Base-by-base conservation (phyloP, 1,140 invertebrate species). In the Trialeurodes vaporariorum region DNA sequence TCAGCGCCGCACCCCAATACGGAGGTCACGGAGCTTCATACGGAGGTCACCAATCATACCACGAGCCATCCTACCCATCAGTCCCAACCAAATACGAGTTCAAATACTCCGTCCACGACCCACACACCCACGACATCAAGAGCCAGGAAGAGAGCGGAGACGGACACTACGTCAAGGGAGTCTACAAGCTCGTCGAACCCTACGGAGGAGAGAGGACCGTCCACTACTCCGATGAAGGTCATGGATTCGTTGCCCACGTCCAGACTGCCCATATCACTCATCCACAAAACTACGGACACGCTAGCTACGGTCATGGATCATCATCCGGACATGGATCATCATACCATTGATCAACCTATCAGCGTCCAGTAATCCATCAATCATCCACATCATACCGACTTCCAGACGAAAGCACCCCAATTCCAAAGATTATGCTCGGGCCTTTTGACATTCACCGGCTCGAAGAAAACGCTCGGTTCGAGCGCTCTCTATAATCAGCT, bases 131-230 rank as follows among this genome's bases (percentile, higher is more conserved):
- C 25, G 75, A 77, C 69, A 65, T 71, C 64, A 71, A 76, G 59
- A 73, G 71, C 67, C 74, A 75, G 65, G 68, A 70, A 40, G 75
- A 75, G 67, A 73, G 70, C 25, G 63, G 75, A 23, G 72, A 77
- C 49, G 77, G 76, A 25, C 72, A 77, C 67, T 78, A 59, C 9
- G 1, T 40, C 67, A 25, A 61, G 27, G 11, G 65, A 67, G 69
- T 63, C 34, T 70, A 70, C 62, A 73, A 67, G 11, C 76, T 83
- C 1, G 78, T 81, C 0, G 81, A 83, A 64, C 70, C 81, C 2
- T 81, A 83, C 63, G 81, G 82, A 17, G 84, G 85, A 26, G 81
- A 85, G 65, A 75, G 81, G 34, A 79, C 76, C 49, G 85, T 86
- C 26, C 81, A 85, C 63, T 87, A 86, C 70, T 83, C 83, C 2